A percentile compares a stretch with the other conserved stretches of the same genome.
Conservation (phyloP, 2,797 vertebrate species). For the Chaetophractus vellerosus region DNA sequence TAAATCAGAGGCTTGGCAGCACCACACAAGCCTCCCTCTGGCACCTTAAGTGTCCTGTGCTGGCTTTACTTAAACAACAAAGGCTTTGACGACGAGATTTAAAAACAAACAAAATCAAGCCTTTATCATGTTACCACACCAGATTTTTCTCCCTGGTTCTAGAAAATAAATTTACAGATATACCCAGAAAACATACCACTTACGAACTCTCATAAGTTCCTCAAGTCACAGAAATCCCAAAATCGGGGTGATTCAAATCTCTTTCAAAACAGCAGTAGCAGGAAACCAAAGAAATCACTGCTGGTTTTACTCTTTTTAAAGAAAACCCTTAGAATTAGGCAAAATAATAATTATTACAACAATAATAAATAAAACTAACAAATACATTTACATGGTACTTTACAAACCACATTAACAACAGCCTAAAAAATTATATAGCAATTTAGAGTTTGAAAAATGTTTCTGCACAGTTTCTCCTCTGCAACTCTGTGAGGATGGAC, state of each 20-base stretch:
- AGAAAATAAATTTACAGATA: not conserved
- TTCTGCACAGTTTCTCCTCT: not conserved
- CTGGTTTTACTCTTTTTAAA: not conserved
- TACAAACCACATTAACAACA: not conserved
- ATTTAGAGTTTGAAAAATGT: not conserved
- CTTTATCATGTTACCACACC: not conserved
- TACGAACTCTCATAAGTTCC: not conserved
- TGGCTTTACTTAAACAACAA: not conserved
- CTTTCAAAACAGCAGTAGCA: not conserved
- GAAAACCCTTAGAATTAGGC: not conserved
- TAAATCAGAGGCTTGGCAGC: constrained; percentile 3
- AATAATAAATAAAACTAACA: not conserved
- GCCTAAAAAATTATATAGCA: not conserved
- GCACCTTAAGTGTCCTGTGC: not conserved
- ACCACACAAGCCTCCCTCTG: not conserved
- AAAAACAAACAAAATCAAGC: not conserved
- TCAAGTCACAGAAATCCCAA: constrained; percentile 24
- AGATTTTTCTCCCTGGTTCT: not conserved
- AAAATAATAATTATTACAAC: not conserved
- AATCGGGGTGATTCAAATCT: not conserved
- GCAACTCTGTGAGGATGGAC: not conserved
- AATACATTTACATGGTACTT: not conserved
- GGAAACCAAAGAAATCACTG: not conserved
- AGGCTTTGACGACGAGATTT: not conserved
- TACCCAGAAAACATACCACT: not conserved